These are phyloP conservation scores for Masticophis lateralis DNA, from an alignment of 2,797 vertebrate genomes.

Conservation along the genomic window DNA sequence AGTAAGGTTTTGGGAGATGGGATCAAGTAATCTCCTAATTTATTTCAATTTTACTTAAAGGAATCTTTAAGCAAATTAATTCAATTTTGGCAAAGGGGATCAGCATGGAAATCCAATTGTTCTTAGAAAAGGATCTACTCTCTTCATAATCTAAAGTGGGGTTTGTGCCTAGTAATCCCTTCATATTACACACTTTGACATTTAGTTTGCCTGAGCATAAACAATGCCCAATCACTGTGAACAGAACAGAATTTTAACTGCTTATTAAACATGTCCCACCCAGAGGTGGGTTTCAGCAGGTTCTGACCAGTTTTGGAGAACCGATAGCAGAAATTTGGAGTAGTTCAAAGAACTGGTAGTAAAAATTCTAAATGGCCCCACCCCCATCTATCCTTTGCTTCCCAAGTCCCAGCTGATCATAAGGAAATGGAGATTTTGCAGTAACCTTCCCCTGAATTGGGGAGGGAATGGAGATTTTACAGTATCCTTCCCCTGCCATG, in stretches of 20 bases:
- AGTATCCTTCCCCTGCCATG: no score
- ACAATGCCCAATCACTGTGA: neutral
- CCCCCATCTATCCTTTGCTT: no score
- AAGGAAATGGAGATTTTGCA: no score
- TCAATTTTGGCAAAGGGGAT: neutral
- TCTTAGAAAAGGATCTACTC: neutral
- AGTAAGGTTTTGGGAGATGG: neutral
- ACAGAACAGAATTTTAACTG: neutral
- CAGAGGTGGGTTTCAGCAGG: no score
- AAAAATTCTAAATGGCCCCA: no score
- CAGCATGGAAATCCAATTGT: neutral
- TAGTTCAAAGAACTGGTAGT: rapidly evolving
- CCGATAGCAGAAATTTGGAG: no score
- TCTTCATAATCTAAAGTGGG: neutral
- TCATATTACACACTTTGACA: neutral
- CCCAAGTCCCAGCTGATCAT: no score
- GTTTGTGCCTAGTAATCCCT: neutral
- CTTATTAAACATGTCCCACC: neutral
- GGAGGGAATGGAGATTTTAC: no score
- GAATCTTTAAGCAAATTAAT: neutral
- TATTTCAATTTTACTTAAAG: neutral
- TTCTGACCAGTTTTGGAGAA: no score
- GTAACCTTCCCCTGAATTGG: no score
- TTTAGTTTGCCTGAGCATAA: neutral
- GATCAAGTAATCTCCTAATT: neutral